phyloP scores from a whole-genome alignment of 2,113 vertebrate genomes.

The Lycaon pictus region DNA sequence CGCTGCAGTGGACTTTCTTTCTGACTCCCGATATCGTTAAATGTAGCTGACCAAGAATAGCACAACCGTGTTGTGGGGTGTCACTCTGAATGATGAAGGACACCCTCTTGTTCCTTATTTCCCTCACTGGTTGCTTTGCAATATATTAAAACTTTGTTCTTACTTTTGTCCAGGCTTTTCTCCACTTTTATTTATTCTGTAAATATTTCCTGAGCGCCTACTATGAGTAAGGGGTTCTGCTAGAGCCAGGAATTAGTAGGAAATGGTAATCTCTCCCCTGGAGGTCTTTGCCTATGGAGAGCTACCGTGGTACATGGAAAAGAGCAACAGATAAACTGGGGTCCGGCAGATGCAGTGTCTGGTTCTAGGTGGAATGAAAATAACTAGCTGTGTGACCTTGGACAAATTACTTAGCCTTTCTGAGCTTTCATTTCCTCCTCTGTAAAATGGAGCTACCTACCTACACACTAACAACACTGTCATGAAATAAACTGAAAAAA shows the following conservation, averaged over 20 bases:
- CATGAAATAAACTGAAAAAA: background rate
- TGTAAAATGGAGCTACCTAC: background rate
- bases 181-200: background rate
- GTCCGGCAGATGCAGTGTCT: background rate
- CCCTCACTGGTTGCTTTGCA: background rate
- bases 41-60: background rate
- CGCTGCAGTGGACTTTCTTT: conserved; percentile 10
- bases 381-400: background rate
- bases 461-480: background rate
- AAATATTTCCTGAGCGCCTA: background rate
- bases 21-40: background rate
- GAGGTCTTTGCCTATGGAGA: background rate
- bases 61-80: rapidly evolving
- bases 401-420: background rate
- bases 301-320: rapidly evolving
- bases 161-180: background rate
- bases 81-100: conserved; percentile 19
- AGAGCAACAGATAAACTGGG: background rate
- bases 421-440: background rate
- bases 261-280: background rate
- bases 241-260: background rate
- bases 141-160: background rate
- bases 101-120: background rate
- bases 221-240: background rate
- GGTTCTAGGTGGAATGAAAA: background rate